Evolutionary conservation across 2,113 vertebrate species (phyloP).

Genomic region (Sorex fumeus): DNA sequence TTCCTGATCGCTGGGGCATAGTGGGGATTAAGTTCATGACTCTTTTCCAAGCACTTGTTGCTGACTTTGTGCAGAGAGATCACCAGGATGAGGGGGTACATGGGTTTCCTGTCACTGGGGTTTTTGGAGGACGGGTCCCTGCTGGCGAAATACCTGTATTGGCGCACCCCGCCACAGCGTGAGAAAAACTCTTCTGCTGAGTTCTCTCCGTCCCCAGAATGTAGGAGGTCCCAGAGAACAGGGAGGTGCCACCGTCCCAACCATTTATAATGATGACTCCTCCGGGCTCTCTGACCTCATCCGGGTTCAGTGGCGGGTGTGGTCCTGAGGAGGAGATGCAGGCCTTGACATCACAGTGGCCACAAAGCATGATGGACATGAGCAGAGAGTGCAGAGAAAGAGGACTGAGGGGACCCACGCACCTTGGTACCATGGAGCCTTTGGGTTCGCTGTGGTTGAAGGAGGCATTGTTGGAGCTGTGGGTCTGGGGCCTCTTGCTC

Average conservation of each 20-base stretch:
- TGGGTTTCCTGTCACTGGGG: not conserved
- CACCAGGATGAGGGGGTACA: too few relatives aligned
- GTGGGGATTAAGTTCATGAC: conserved; percentile 58
- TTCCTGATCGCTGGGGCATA: conserved; percentile 63
- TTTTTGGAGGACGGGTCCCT: not conserved
- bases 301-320: not conserved
- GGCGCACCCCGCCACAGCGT: not conserved
- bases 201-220: not conserved
- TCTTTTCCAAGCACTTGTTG: conserved; percentile 56
- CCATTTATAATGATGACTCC: not conserved
- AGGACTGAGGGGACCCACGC: not conserved
- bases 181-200: not conserved
- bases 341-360: not conserved
- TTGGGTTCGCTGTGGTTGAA: not conserved
- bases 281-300: not conserved
- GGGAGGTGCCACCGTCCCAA: rapidly evolving
- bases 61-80: conserved; percentile 3
- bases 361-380: too few relatives aligned
- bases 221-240: not conserved
- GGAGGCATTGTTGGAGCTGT: not conserved
- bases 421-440: not conserved
- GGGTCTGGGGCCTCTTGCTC: not conserved
- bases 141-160: not conserved
- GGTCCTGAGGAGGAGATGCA: not conserved
- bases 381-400: not conserved